Base-by-base conservation (phyloP, 2,888 invertebrate genomes). In the Hirtodrosophila confusa region DNA sequence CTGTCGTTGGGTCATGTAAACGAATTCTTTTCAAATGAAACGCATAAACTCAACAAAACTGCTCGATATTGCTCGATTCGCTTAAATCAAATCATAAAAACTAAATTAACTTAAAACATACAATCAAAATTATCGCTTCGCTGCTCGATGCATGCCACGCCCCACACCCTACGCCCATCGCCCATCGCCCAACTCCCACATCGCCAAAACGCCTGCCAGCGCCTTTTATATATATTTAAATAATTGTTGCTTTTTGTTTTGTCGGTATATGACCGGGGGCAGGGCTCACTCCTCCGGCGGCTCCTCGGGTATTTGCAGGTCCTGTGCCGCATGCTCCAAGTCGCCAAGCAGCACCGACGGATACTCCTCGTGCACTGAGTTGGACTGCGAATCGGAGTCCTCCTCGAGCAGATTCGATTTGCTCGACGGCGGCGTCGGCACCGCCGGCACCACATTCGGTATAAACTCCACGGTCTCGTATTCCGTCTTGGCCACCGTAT, bases 271-370 rank as follows among this genome's bases (percentile, higher is more conserved):
- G 7, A 10, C 27, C n/a, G 6, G 8, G n/a, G 31, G 4, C 3
- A n/a, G 17, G 12, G 37, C 65, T 89, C 90, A 91, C 71, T 90
- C 89, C 90, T 91, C 92, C 65, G 92, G 92, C 73, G 91, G 91
- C 67, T 92, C 90, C 51, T 91, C 91, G 41, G 90, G 90, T 84
- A 90, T 88, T 75, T 91, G 78, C 39, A 91, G 82, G 77, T 88
- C 84, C 80, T 91, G 90, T 69, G 89, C 89, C 84, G 90, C 89
- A 66, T 88, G 90, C 53, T 89, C 80, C 67, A 63, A 17, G 40
- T 71, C 68, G 8, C 53, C 76, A 10, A 64, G 72, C 64, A 79
- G 49, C 40, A 66, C 72, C 45, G 89, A 86, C 24, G 90, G 89
- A 67, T 88, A 90, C 61, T 90, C 89, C 66, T 89, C 90, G 63